A percentile compares a stretch with the other conserved stretches of the same genome.
Evolutionary conservation across 2,797 vertebrate species (phyloP).

Genomic region (Streptopelia turtur): DNA sequence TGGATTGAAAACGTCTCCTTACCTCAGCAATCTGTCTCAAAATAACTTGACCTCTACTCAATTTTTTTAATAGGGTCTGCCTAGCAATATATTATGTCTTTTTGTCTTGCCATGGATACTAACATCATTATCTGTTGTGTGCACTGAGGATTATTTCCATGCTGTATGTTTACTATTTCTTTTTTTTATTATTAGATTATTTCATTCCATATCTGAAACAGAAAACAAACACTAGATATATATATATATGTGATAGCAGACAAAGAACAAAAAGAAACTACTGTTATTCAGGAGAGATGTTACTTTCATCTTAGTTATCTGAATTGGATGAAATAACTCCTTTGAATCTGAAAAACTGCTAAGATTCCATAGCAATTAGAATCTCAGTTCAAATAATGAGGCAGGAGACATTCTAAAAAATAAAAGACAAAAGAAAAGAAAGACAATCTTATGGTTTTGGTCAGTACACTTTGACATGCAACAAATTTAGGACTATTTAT

Average conservation of each 20-base stretch:
- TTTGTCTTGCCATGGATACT: background rate
- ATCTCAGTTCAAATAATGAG: background rate
- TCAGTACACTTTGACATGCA: background rate
- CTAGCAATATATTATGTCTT: background rate
- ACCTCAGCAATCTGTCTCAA: background rate
- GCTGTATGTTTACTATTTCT: background rate
- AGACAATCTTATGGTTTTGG: background rate
- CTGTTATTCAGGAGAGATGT: background rate
- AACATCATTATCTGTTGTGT: background rate
- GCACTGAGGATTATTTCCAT: background rate
- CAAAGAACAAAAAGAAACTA: background rate
- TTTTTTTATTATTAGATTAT: background rate
- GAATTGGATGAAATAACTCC: background rate
- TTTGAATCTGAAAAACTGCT: background rate
- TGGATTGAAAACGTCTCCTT: background rate
- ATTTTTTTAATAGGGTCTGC: background rate
- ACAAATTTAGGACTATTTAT: background rate
- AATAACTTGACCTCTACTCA: background rate
- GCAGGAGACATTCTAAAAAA: background rate
- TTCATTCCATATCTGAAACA: background rate
- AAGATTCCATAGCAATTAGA: background rate
- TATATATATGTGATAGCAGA: background rate
- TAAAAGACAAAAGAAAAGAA: too few relatives aligned
- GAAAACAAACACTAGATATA: background rate
- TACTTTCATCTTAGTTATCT: background rate